A percentile compares a stretch with the other conserved stretches of the same genome.
Evolutionary conservation across 37 sponge, comb jelly and placozoan genomes (phyloP).

Genomic region (Halisarca cf. caerulea): DNA sequence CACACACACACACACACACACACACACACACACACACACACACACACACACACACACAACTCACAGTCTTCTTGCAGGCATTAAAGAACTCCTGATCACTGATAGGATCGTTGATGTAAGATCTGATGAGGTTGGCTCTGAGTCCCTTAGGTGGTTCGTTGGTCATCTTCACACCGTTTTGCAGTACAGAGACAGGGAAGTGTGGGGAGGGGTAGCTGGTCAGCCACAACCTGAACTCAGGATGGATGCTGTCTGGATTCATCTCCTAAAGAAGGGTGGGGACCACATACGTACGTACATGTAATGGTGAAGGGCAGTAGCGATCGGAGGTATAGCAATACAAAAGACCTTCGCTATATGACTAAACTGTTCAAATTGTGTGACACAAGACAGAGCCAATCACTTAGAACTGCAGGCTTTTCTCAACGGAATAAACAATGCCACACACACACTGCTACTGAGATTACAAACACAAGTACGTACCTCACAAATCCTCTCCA

Average conservation of each 20-base stretch:
- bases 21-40: conserved; percentile 1
- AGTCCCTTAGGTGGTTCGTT: conserved; percentile 99
- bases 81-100: conserved; percentile 93
- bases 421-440: too few species aligned
- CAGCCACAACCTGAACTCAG: conserved; percentile 97
- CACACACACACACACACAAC: conserved; percentile 9
- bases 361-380: background rate
- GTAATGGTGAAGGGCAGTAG: too few species aligned
- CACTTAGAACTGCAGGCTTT: too few species aligned
- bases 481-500: conserved; percentile 93
- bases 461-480: conserved; percentile 13
- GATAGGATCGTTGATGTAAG: conserved; percentile 94
- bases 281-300: background rate
- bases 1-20: conserved; percentile 2
- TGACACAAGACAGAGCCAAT: too few species aligned
- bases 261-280: conserved; percentile 60
- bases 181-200: conserved; percentile 98
- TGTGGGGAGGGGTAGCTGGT: conserved; percentile 96
- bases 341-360: background rate
- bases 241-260: conserved; percentile 95
- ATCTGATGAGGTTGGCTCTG: conserved; percentile 92
- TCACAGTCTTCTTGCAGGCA: conserved; percentile 79
- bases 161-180: conserved; percentile 99
- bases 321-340: too few species aligned
- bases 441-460: background rate